Base-by-base conservation (phyloP, 2,888 invertebrate genomes). In the Torymus tubicola region DNA sequence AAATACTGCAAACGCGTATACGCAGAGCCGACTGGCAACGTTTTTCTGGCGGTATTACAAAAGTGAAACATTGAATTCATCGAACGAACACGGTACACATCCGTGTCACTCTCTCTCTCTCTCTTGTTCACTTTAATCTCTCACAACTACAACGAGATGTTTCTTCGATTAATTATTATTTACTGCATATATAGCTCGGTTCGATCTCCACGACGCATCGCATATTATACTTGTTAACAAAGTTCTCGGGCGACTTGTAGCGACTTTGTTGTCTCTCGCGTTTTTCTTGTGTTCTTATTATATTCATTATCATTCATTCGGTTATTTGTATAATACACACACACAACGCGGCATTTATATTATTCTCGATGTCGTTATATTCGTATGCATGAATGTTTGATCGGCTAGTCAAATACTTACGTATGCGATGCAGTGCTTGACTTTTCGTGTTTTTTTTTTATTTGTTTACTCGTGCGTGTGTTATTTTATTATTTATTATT, bases 141-240 rank as follows among this genome's bases (percentile, higher is more conserved):
- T 42, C 42, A 42, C 42, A 42, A 42, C 42, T 42, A 42, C 42
- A 31, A 11, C 4, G 71, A 64, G 73, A 64, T 24, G 24, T 64
- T 42, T 64, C 42, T 13, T 73, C 16, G 55, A 31, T 64, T 71
- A 50, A 21, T n/a, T 50, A 73, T 73, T 50, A 31, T 42, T 42
- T 8, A 42, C 42, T 8, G 42, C 42, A 42, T 21, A 21, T 8
- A 42, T 21, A 21, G 42, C 42, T 42, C 42, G 42, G 0, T 12
- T 1, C 70, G 70, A 77, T 77, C 77, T 77, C 77, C 64, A 57
- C 70, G 10, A 31, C 64, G 52, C 65, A 16, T 57, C 57, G 52
- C 52, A 13, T 18, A 31, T n/a, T n/a, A n/a, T n/a, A n/a, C 42
- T 42, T 42, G 21, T 18, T 68, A 67, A 72, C 60, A 67, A 53